Base-by-base conservation (phyloP, 1,140 invertebrate species). In the Paracyclopina nana region DNA sequence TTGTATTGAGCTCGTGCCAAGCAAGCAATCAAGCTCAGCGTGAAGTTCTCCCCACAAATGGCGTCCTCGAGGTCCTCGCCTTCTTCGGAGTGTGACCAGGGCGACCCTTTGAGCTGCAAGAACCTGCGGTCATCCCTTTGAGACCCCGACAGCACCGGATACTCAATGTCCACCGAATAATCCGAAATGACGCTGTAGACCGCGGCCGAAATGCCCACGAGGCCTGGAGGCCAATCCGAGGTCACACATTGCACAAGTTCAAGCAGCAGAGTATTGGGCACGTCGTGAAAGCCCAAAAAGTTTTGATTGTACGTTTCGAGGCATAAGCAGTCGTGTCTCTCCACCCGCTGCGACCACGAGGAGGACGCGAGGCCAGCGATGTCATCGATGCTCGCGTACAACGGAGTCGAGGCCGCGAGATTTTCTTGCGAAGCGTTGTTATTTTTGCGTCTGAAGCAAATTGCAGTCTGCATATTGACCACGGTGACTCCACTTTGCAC, bases 251-350 rank as follows among this genome's bases (percentile, higher is more conserved):
- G n/a, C 12, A 48, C 46, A 11, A 48, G n/a, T 16, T 48, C 46
- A 29, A 16, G 29, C n/a, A 48, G 46, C 25, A 48, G 16, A n/a
- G 46, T 48, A 27, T 48, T 48, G 46, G 46, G 22, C 22, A 48
- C 46, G n/a, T 48, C 46, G 27, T 48, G 46, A 29, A 48, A 48
- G 22, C 46, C 46, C 11, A 48, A n/a, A 14, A 26, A 27, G n/a
- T 29, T 27, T 11, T 25, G 11, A 12, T 29, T 29, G 46, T 48
- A 27, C 2, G 46, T 48, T 29, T 48, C 46, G 1, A 48, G 46
- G 22, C 46, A 48, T 6, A 48, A 27, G 22, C 46, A 48, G 46
- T 48, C 27, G 24, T 48, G 22, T 12, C 29, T 28, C 16, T 28
- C 46, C n/a, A 18, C 40, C 27, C 27, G 25, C 34, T 38, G 34